These are phyloP conservation scores for Chironomus tepperi DNA, from an alignment of 1,140 invertebrate genomes.

Conservation along the genomic window DNA sequence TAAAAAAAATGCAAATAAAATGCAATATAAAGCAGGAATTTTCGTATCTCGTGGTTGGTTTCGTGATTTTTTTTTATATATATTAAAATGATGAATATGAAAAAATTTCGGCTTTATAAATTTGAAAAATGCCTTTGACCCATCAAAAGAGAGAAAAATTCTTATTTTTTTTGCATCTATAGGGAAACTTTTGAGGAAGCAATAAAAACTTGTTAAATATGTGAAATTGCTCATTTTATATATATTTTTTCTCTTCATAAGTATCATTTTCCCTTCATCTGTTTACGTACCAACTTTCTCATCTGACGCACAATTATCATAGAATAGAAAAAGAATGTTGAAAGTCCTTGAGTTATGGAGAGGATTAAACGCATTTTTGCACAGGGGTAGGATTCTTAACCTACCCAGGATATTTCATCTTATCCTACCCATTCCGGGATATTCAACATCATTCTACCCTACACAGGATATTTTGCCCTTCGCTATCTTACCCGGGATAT, in stretches of 20 bases:
- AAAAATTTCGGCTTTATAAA: background rate
- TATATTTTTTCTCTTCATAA: background rate
- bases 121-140: background rate
- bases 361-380: too few species aligned
- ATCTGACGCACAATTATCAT: slow-evolving; percentile 7
- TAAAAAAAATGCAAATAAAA: too few species aligned
- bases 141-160: too few species aligned
- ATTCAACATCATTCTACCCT: too few species aligned
- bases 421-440: too few species aligned
- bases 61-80: background rate
- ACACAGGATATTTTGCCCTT: too few species aligned
- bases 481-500: too few species aligned
- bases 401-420: too few species aligned
- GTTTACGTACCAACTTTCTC: background rate
- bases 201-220: background rate
- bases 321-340: background rate
- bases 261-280: background rate
- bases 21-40: too few species aligned
- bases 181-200: background rate
- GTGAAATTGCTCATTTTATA: background rate
- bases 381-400: too few species aligned
- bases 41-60: background rate
- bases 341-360: too few species aligned
- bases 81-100: background rate
- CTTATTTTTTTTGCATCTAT: too few species aligned